These are phyloP conservation scores for Lagopus muta DNA, from an alignment of 2,113 vertebrate genomes.

Conservation along the genomic window DNA sequence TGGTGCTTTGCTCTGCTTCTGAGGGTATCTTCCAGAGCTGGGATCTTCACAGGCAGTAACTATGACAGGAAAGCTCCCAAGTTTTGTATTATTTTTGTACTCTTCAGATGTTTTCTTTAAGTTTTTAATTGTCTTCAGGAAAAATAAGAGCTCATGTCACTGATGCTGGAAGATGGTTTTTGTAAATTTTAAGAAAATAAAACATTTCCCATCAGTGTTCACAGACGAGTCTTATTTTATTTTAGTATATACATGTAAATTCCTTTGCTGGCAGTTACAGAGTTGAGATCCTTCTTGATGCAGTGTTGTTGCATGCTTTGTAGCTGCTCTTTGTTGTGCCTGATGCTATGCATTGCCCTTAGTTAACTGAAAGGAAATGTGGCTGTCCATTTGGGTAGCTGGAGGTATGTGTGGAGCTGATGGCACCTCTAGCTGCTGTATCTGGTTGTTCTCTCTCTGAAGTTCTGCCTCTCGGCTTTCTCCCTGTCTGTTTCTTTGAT, in stretches of 20 bases:
- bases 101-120: background rate
- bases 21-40: background rate
- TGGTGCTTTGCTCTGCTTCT: background rate
- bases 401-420: background rate
- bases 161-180: background rate
- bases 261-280: background rate
- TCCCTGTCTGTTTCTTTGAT: background rate
- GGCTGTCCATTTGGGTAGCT: accelerated
- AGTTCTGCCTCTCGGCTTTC: background rate
- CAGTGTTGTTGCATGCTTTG: background rate
- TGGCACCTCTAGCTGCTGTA: background rate
- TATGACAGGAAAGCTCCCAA: background rate
- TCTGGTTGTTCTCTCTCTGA: background rate
- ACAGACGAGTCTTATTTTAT: background rate
- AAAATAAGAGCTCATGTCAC: background rate
- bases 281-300: background rate
- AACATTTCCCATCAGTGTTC: background rate
- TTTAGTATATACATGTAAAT: background rate
- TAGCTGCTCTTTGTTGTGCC: background rate
- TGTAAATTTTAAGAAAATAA: background rate
- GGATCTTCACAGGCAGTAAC: background rate
- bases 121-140: background rate
- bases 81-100: background rate
- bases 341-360: background rate
- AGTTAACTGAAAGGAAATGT: background rate